Percentiles rank a stretch among this genome's conserved stretches.
These are phyloP conservation scores for Machimus atricapillus DNA, from an alignment of 2,888 invertebrate genomes.

Conservation along the genomic window DNA sequence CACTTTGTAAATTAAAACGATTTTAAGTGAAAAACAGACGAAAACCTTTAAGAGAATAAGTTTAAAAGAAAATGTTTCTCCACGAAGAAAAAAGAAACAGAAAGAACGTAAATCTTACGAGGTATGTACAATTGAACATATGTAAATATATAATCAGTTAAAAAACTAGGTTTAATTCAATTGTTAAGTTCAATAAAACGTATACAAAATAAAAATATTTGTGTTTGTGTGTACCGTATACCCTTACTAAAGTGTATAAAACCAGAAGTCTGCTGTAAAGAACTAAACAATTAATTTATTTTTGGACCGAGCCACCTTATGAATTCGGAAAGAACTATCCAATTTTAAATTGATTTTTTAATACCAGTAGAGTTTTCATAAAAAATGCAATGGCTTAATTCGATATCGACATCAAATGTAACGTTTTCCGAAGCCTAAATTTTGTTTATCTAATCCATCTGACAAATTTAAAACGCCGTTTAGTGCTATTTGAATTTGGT, in stretches of 20 bases:
- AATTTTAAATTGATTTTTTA: too few relatives aligned
- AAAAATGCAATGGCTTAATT: too few relatives aligned
- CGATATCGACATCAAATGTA: too few relatives aligned
- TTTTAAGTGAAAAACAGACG: not conserved
- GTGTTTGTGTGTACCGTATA: not conserved
- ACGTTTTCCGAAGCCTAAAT: too few relatives aligned
- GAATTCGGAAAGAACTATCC: too few relatives aligned
- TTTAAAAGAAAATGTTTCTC: not conserved
- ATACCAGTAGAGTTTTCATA: too few relatives aligned
- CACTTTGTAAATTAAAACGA: constrained; percentile 11
- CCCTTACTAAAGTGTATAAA: not conserved
- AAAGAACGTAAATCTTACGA: not conserved
- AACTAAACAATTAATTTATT: too few relatives aligned
- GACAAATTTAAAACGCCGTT: too few relatives aligned
- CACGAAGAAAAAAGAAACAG: not conserved
- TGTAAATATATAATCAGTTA: constrained; percentile 21
- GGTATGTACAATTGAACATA: constrained; percentile 34
- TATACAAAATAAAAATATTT: not conserved
- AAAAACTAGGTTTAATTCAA: constrained; percentile 10
- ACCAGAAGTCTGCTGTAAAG: not conserved
- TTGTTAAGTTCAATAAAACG: constrained; percentile 40
- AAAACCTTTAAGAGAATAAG: not conserved
- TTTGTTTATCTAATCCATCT: too few relatives aligned
- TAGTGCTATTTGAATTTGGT: too few relatives aligned
- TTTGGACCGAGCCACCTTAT: too few relatives aligned